These are phyloP conservation scores for Lycocerus yunnanus DNA, from an alignment of 2,888 invertebrate species.

Conservation along the genomic window DNA sequence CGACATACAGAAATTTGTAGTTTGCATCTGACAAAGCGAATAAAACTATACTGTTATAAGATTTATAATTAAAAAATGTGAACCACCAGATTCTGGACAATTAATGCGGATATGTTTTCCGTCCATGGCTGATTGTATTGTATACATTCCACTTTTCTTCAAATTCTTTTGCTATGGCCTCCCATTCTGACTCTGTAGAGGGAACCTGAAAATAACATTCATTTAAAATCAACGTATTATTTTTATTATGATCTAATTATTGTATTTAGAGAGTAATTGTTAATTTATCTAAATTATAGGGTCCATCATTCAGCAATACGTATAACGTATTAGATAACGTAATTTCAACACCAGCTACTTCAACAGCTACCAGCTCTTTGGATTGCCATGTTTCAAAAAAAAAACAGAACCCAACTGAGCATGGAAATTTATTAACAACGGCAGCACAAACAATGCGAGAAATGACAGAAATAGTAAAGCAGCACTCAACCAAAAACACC, in stretches of 20 bases:
- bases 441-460: neutral
- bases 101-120: neutral
- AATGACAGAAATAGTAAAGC: neutral
- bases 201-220: neutral
- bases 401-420: neutral
- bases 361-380: too few species aligned
- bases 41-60: neutral
- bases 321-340: neutral
- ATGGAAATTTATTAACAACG: neutral
- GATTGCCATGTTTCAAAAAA: too few species aligned
- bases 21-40: neutral
- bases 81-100: neutral
- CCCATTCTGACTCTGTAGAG: neutral
- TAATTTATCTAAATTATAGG: neutral
- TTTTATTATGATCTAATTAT: too few species aligned
- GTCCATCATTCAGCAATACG: neutral
- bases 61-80: neutral
- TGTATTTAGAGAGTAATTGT: neutral
- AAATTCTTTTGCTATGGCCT: neutral
- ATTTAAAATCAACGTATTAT: too few species aligned
- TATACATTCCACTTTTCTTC: neutral
- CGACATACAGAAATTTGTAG: slow-evolving; percentile 3
- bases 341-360: neutral
- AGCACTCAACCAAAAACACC: too few species aligned
- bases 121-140: neutral